A percentile compares a stretch with the other conserved stretches of the same genome.
Evolutionary conservation across 2,113 vertebrate species (phyloP).

Genomic region (Saimiri boliviensis): DNA sequence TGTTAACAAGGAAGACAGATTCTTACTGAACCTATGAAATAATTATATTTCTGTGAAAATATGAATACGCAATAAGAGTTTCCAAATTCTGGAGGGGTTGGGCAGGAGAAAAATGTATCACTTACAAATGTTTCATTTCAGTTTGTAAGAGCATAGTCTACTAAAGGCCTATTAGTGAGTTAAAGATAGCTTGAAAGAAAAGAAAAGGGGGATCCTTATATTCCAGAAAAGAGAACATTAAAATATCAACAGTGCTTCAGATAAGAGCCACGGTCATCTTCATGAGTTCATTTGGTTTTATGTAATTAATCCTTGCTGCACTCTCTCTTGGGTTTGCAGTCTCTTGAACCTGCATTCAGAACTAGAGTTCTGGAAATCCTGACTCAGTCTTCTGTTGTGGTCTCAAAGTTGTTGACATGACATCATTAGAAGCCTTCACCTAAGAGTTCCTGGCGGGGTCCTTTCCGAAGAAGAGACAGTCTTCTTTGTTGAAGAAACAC

Average conservation of each 20-base stretch:
- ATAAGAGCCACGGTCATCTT: neutral
- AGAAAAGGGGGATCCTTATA: neutral
- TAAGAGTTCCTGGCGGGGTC: neutral
- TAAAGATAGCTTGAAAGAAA: neutral
- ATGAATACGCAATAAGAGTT: conserved; percentile 6
- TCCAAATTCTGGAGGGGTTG: neutral
- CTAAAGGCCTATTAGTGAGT: neutral
- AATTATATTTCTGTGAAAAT: conserved; percentile 18
- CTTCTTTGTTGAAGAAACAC: neutral
- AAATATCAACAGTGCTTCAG: neutral
- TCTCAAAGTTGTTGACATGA: neutral
- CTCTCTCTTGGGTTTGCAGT: neutral
- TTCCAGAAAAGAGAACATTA: neutral
- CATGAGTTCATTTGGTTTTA: neutral
- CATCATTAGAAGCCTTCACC: neutral
- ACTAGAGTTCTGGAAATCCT: neutral
- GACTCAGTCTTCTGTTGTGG: neutral
- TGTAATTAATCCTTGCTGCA: neutral
- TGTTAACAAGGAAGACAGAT: neutral
- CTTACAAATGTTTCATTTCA: neutral
- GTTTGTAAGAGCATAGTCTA: neutral
- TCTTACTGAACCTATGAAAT: neutral
- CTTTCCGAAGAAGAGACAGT: neutral
- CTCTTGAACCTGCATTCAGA: neutral
- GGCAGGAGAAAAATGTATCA: neutral